Percentiles rank a stretch among this genome's conserved stretches.
Evolutionary conservation across 2,113 vertebrate genomes (phyloP).

Genomic region (Bufo gargarizans): DNA sequence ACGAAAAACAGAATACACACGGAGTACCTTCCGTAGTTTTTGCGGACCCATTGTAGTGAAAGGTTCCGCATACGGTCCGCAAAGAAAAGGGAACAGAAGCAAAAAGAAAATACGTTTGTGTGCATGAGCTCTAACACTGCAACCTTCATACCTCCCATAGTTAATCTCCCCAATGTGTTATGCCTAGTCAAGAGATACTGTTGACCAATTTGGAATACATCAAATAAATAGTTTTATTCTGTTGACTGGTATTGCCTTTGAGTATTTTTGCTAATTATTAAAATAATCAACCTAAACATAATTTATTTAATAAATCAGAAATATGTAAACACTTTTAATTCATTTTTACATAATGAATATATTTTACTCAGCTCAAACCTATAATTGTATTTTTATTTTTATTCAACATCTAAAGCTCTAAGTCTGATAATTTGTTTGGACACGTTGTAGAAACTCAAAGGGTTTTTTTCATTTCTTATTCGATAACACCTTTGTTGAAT

Average conservation of each 20-base stretch:
- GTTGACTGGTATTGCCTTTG: neutral
- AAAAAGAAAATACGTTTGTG: too few relatives aligned
- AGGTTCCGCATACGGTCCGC: too few relatives aligned
- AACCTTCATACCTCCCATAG: too few relatives aligned
- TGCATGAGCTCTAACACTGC: too few relatives aligned
- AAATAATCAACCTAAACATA: neutral
- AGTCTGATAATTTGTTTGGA: neutral
- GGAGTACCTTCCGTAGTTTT: too few relatives aligned
- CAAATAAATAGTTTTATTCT: too few relatives aligned
- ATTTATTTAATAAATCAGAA: neutral
- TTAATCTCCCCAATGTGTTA: too few relatives aligned
- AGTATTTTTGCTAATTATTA: neutral
- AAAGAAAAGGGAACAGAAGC: too few relatives aligned
- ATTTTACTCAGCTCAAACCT: neutral
- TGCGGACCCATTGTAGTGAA: too few relatives aligned
- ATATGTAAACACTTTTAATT: neutral
- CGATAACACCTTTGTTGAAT: slow-evolving; percentile 22
- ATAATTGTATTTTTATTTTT: neutral
- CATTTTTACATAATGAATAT: neutral
- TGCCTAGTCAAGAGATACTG: too few relatives aligned
- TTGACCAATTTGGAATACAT: too few relatives aligned
- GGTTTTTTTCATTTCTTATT: neutral
- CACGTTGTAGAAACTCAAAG: slow-evolving; percentile 3
- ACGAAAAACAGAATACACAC: too few relatives aligned
- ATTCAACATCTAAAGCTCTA: neutral